phyloP scores from a whole-genome alignment of 2,888 invertebrate genomes.

The Chymomyza fuscimana region DNA sequence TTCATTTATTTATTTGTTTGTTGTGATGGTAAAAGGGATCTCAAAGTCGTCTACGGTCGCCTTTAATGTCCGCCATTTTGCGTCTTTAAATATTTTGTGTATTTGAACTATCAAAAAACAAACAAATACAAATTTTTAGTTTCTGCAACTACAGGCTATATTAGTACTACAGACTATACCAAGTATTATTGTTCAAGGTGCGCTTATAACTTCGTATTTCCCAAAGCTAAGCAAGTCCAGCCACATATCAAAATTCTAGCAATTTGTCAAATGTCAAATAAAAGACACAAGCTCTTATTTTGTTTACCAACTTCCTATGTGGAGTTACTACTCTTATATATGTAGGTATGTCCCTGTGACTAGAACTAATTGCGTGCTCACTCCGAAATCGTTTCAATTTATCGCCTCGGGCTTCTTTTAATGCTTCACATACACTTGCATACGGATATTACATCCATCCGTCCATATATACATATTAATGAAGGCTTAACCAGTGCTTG shows the following conservation, averaged over 20 bases:
- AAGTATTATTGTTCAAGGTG: too few species aligned
- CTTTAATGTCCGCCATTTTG: too few species aligned
- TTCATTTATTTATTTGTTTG: too few species aligned
- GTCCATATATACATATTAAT: constrained; percentile 55
- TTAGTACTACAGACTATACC: too few species aligned
- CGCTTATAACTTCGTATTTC: background rate
- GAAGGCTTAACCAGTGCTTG: constrained; percentile 39
- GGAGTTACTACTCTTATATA: background rate
- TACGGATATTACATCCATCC: background rate
- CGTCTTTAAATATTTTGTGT: too few species aligned
- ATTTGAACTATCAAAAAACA: too few species aligned
- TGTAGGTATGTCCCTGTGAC: constrained; percentile 39
- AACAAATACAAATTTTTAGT: too few species aligned
- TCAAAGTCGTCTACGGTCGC: too few species aligned
- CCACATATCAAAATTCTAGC: background rate
- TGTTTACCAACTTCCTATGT: constrained; percentile 1
- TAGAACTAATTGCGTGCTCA: constrained; percentile 73
- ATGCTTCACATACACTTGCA: constrained; percentile 42
- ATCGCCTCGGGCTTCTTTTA: constrained; percentile 70
- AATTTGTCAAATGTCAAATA: background rate
- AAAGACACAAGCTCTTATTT: background rate
- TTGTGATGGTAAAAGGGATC: too few species aligned
- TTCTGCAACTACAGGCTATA: too few species aligned
- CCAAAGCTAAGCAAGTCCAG: background rate
- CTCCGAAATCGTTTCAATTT: constrained; percentile 69